Evolutionary conservation across 2,797 vertebrate species (phyloP).

Genomic region (Hippocampus kuda): DNA sequence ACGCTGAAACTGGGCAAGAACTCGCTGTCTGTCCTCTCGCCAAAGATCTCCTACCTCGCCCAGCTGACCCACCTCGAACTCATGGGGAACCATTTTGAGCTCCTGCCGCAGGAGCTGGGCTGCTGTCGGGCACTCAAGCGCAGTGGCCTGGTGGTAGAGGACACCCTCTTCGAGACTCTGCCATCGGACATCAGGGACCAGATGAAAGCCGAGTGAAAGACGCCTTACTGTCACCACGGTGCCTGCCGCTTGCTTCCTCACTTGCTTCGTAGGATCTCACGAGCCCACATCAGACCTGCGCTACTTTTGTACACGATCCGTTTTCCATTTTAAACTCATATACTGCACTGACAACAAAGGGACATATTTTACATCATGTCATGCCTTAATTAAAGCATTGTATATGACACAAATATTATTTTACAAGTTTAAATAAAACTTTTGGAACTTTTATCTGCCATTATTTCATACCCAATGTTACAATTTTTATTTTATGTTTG

Average conservation of each 20-base stretch:
- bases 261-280: slow-evolving; percentile 30
- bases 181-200: slow-evolving; percentile 91
- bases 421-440: slow-evolving; percentile 1
- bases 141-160: slow-evolving; percentile 82
- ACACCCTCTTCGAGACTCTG: slow-evolving; percentile 88
- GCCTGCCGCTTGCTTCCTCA: slow-evolving; percentile 62
- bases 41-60: slow-evolving; percentile 87
- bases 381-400: not conserved
- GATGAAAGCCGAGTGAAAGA: slow-evolving; percentile 84
- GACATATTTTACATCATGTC: not conserved
- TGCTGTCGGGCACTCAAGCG: slow-evolving; percentile 82
- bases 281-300: slow-evolving; percentile 21
- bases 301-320: not conserved
- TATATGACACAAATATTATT: slow-evolving; percentile 1
- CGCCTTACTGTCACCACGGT: slow-evolving; percentile 57
- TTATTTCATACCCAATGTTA: not conserved
- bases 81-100: slow-evolving; percentile 95
- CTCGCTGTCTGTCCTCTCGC: slow-evolving; percentile 84
- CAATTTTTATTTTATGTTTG: no score
- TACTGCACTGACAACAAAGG: not conserved
- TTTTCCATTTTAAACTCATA: not conserved
- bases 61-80: slow-evolving; percentile 85
- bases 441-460: not conserved
- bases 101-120: slow-evolving; percentile 84
- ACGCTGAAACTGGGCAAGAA: slow-evolving; percentile 94